Base-by-base conservation (phyloP, 2,888 invertebrate species). In the Mythimna ferrago region DNA sequence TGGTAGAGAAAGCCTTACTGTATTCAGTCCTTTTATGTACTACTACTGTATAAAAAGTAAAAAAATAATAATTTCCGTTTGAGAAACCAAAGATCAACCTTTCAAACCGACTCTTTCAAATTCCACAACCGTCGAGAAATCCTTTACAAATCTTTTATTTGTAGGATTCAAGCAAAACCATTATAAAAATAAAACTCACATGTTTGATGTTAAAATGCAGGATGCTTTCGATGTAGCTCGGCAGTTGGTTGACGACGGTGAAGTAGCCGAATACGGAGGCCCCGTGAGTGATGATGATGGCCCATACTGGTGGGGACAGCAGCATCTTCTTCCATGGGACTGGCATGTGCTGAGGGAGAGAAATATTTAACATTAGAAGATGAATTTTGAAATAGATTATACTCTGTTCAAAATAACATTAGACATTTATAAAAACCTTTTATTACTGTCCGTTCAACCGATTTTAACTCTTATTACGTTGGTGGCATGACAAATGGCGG, bases 261-360 rank as follows among this genome's bases (percentile, higher is more conserved):
- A 98, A 98, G 95, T 98, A 98, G 0, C 98, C 98, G 94, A 98
- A 99, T 64, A 98, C 98, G 9, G 98, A 98, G 71, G 98, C 97
- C 0, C 97, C 98, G 90, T 98, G 98, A 0, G 98, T 98, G 73
- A 98, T 93, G 82, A 98, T 97, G 89, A 98, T 98, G 19, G 98
- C 98, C 98, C 98, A 98, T 7, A 98, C 98, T 0, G 98, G 98
- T 0, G 97, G 89, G 0, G 98, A 98, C 2, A 97, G 95, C 58
- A 98, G 91, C 85, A 99, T 95, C 32, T 96, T 92, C 67, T 92
- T 94, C 98, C 98, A 98, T 0, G 99, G 99, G 0, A 98, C 98
- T 56, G 97, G 90, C 88, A 90, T 89, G 82, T 94, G 92, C 96
- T 96, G 93, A 10, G 66, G 76, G 63, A 44, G 51, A 66, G 0